Conservation (phyloP, 2,113 vertebrate species). For the Gambusia holbrooki region DNA sequence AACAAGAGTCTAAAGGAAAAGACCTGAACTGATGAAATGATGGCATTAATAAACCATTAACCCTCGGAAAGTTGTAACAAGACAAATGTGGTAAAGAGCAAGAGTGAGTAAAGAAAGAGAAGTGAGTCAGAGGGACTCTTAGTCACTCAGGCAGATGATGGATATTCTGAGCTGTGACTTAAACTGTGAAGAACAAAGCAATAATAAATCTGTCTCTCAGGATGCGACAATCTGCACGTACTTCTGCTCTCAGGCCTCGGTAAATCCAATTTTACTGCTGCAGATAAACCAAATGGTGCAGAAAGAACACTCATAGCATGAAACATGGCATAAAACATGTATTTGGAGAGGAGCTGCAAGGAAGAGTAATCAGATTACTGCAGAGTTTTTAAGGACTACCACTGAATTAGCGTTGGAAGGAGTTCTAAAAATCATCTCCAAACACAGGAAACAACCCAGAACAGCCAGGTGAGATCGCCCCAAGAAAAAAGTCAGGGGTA, state of each 20-base stretch:
- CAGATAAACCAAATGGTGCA: constrained; percentile 26
- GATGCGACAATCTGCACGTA: constrained; percentile 5
- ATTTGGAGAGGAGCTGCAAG: background rate
- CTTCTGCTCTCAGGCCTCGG: constrained; percentile 10
- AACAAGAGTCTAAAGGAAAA: background rate
- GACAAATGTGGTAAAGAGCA: constrained; percentile 19
- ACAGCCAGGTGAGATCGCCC: background rate
- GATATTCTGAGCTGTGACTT: constrained; percentile 49
- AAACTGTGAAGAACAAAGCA: constrained; percentile 61
- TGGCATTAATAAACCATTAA: constrained; percentile 28
- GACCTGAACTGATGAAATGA: background rate
- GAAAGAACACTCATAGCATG: constrained; percentile 2
- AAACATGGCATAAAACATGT: background rate
- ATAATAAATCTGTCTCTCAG: constrained; percentile 64
- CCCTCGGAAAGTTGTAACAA: constrained; percentile 20
- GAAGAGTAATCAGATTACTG: background rate
- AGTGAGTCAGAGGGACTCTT: background rate
- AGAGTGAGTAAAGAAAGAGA: constrained; percentile 3
- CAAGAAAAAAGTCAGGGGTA: background rate
- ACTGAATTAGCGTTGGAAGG: background rate
- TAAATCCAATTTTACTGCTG: constrained; percentile 38
- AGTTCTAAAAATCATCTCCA: background rate
- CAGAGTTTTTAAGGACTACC: background rate
- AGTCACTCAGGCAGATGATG: constrained; percentile 39
- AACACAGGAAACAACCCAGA: background rate